These are phyloP conservation scores for Hestina assimilis DNA, from an alignment of 1,140 invertebrate genomes.

Conservation along the genomic window DNA sequence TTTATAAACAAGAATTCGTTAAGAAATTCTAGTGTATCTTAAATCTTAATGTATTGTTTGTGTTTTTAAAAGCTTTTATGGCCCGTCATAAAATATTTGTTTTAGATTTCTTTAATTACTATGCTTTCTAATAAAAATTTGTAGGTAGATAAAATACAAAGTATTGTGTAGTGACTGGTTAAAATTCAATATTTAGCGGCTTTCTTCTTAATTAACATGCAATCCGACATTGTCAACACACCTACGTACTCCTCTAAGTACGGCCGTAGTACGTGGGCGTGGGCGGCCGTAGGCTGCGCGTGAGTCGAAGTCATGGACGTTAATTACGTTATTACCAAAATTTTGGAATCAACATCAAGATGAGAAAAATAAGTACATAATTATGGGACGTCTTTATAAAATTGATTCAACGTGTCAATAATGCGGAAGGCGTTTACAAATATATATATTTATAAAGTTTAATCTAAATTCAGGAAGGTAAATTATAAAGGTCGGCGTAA, in stretches of 20 bases:
- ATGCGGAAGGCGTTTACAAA: too few relatives aligned
- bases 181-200: slow-evolving; percentile 60
- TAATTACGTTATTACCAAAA: slow-evolving; percentile 5
- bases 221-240: slow-evolving; percentile 67
- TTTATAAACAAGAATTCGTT: too few relatives aligned
- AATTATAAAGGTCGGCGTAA: slow-evolving; percentile 26
- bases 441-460: neutral
- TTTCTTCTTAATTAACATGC: slow-evolving; percentile 75
- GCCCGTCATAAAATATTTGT: too few relatives aligned
- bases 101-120: neutral
- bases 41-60: too few relatives aligned
- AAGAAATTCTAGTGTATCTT: too few relatives aligned
- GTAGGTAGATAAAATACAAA: neutral
- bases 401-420: too few relatives aligned
- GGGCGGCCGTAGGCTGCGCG: slow-evolving; percentile 49
- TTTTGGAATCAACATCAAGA: too few relatives aligned
- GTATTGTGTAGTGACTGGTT: slow-evolving; percentile 1
- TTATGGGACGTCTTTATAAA: too few relatives aligned
- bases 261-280: slow-evolving; percentile 38
- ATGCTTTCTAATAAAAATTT: neutral
- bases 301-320: slow-evolving; percentile 19
- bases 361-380: too few relatives aligned
- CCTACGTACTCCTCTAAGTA: slow-evolving; percentile 50
- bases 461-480: slow-evolving; percentile 33
- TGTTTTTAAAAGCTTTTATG: too few relatives aligned